Conservation (phyloP, 2,888 invertebrate genomes). For the Harmothoe impar region DNA sequence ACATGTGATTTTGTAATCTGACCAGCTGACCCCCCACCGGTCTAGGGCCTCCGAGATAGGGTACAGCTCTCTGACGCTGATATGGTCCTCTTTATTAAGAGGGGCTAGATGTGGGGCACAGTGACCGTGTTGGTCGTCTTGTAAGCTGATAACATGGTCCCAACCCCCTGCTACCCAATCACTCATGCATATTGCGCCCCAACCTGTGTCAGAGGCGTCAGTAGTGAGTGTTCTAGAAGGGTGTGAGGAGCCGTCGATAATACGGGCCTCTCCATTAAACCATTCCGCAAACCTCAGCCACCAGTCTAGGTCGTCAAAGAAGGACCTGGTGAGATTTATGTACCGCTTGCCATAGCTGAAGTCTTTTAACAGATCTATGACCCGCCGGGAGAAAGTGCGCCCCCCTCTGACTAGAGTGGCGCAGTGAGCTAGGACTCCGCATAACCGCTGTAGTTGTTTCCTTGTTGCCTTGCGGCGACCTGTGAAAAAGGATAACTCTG, state of each 20-base stretch:
- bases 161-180: not conserved
- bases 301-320: not conserved
- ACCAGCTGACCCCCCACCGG: not conserved
- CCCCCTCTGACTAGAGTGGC: not conserved
- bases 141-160: not conserved
- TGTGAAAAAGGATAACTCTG: not conserved
- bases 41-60: not conserved
- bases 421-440: not conserved
- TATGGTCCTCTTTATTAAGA: not conserved
- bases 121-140: not conserved
- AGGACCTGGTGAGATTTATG: not conserved
- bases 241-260: too few species aligned
- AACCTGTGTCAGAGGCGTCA: not conserved
- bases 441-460: not conserved
- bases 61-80: not conserved
- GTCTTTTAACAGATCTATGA: not conserved
- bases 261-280: too few species aligned
- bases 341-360: not conserved
- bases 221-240: too few species aligned
- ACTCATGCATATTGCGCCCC: not conserved
- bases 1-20: not conserved
- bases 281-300: too few species aligned
- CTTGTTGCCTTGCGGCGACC: too few species aligned
- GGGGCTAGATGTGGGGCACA: not conserved
- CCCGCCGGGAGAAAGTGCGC: too few species aligned